Evolutionary conservation across 2,113 vertebrate species (phyloP).

Genomic region (Hirundichthys speculiger): DNA sequence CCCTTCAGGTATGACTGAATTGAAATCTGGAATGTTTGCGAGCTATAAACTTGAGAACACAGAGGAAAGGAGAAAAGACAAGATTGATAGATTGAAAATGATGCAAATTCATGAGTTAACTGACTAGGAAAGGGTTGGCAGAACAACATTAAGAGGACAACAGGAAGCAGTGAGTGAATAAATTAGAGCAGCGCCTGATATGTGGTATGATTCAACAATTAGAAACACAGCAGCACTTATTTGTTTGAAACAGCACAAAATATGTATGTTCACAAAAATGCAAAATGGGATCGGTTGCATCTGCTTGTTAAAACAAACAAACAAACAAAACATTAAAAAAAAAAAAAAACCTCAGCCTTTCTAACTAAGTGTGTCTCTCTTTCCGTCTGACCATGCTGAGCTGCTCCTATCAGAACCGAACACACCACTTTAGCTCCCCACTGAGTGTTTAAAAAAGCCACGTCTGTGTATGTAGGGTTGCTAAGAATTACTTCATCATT

Average conservation of each 20-base stretch:
- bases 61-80: too few species aligned
- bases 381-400: slow-evolving; percentile 31
- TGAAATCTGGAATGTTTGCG: too few species aligned
- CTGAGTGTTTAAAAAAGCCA: slow-evolving; percentile 48
- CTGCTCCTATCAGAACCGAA: slow-evolving; percentile 62
- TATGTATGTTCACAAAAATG: slow-evolving; percentile 21
- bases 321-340: too few species aligned
- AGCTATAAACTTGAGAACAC: too few species aligned
- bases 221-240: slow-evolving; percentile 5
- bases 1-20: too few species aligned
- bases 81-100: too few species aligned
- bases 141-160: not conserved
- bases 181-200: too few species aligned
- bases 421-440: slow-evolving; percentile 53
- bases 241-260: slow-evolving; percentile 10
- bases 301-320: too few species aligned
- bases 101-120: too few species aligned
- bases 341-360: not conserved
- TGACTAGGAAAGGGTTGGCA: too few species aligned
- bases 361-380: not conserved
- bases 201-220: not conserved
- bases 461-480: slow-evolving; percentile 38
- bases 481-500: slow-evolving; percentile 62
- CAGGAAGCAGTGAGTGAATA: not conserved
- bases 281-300: slow-evolving; percentile 15